Percentiles rank a stretch among this genome's conserved stretches.
Conservation (phyloP, 2,888 invertebrate genomes). For the Phyllotreta cruciferae region DNA sequence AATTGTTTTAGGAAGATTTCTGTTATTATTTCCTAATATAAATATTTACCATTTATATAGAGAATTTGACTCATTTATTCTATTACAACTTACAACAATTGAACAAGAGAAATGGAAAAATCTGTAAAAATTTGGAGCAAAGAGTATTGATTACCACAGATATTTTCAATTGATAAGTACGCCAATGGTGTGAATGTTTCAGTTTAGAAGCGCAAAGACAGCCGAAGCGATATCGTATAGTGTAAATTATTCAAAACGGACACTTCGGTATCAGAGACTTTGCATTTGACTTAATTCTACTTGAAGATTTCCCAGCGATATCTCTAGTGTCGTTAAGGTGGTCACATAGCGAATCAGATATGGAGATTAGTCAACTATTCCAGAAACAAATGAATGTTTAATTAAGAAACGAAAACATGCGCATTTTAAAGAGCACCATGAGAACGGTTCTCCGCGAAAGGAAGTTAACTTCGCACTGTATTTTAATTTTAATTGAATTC, state of each 20-base stretch:
- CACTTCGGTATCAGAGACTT: slow-evolving; percentile 52
- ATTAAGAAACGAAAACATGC: slow-evolving; percentile 55
- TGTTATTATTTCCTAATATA: no score
- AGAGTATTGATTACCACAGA: background rate
- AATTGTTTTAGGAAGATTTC: no score
- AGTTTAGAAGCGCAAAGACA: slow-evolving; percentile 38
- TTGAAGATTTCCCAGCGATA: slow-evolving; percentile 56
- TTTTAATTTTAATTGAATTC: no score
- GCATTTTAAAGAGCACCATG: slow-evolving; percentile 55
- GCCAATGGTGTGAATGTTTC: slow-evolving; percentile 29
- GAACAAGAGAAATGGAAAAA: no score
- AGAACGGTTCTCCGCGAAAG: slow-evolving; percentile 48
- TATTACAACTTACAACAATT: no score
- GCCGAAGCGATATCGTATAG: slow-evolving; percentile 45
- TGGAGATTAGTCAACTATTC: slow-evolving; percentile 56
- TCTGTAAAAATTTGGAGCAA: background rate
- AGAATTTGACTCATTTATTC: no score
- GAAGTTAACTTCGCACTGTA: slow-evolving; percentile 22
- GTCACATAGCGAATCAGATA: slow-evolving; percentile 57
- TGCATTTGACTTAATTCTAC: slow-evolving; percentile 56
- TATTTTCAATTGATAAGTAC: slow-evolving; percentile 7
- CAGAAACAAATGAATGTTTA: slow-evolving; percentile 55
- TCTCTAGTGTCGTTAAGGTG: slow-evolving; percentile 56
- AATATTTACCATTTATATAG: no score
- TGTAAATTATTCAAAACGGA: slow-evolving; percentile 50